These are phyloP conservation scores for Phaethornis superciliosus DNA, from an alignment of 2,113 vertebrate genomes.

Conservation along the genomic window DNA sequence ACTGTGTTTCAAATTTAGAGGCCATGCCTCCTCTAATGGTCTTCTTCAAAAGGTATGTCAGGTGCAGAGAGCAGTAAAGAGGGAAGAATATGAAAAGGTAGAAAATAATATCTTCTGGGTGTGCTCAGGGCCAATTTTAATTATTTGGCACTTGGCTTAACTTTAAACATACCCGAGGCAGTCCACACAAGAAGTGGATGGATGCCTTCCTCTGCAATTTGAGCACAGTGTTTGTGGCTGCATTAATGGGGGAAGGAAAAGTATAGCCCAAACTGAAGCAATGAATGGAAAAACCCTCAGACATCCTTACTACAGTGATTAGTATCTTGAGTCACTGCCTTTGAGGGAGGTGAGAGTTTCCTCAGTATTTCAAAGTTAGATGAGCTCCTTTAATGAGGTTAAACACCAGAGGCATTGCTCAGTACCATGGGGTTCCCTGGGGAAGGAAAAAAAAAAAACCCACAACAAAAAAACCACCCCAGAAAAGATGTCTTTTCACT, in stretches of 20 bases:
- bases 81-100: neutral
- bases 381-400: constrained; percentile 48
- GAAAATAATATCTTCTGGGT: neutral
- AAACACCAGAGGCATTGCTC: neutral
- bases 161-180: neutral
- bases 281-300: constrained; percentile 51
- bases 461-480: no score
- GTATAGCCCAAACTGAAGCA: constrained; percentile 12
- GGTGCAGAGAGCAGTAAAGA: neutral
- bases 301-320: constrained; percentile 33
- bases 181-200: neutral
- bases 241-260: constrained; percentile 31
- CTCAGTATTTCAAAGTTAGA: neutral
- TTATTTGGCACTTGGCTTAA: constrained; percentile 5
- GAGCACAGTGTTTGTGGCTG: neutral
- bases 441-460: neutral
- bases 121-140: neutral
- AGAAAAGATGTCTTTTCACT: neutral
- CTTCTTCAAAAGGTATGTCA: neutral
- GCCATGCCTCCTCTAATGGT: neutral
- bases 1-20: neutral
- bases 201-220: neutral
- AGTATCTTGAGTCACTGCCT: constrained; percentile 60
- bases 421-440: neutral
- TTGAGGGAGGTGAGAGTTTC: constrained; percentile 58